Evolutionary conservation across 2,888 invertebrate species (phyloP).

Genomic region (Incurvaria masculella): DNA sequence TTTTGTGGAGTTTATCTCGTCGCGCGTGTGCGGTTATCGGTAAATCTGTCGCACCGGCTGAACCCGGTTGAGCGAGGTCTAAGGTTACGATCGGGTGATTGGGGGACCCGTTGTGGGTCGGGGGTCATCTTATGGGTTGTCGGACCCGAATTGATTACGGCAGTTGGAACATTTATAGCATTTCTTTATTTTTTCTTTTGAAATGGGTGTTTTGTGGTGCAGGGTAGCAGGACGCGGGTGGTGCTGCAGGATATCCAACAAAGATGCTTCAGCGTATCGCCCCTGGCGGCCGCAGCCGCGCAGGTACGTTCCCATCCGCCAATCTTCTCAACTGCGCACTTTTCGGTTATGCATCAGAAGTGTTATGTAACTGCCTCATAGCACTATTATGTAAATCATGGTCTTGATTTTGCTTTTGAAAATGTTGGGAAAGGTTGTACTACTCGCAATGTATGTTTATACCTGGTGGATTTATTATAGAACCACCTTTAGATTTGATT

Average conservation of each 20-base stretch:
- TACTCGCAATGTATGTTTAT: background rate
- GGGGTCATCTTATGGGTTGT: too few relatives aligned
- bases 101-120: background rate
- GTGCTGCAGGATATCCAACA: slow-evolving; percentile 63
- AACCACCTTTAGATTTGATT: too few relatives aligned
- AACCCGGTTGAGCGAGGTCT: background rate
- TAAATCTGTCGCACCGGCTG: background rate
- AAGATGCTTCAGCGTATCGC: slow-evolving; percentile 83
- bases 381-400: background rate
- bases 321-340: slow-evolving; percentile 22
- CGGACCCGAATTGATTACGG: too few relatives aligned
- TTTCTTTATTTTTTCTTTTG: too few relatives aligned
- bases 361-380: slow-evolving; percentile 45
- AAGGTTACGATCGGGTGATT: background rate
- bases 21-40: background rate
- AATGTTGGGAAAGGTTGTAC: background rate
- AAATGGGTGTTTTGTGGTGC: slow-evolving; percentile 22
- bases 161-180: too few relatives aligned
- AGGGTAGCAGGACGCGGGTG: slow-evolving; percentile 57
- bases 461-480: background rate
- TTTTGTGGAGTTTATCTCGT: background rate
- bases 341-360: slow-evolving; percentile 29
- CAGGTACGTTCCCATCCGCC: slow-evolving; percentile 45
- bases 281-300: slow-evolving; percentile 67
- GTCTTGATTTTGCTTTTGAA: background rate